Base-by-base conservation (phyloP, 2,113 vertebrate genomes). In the Ivindomyrus marchei region DNA sequence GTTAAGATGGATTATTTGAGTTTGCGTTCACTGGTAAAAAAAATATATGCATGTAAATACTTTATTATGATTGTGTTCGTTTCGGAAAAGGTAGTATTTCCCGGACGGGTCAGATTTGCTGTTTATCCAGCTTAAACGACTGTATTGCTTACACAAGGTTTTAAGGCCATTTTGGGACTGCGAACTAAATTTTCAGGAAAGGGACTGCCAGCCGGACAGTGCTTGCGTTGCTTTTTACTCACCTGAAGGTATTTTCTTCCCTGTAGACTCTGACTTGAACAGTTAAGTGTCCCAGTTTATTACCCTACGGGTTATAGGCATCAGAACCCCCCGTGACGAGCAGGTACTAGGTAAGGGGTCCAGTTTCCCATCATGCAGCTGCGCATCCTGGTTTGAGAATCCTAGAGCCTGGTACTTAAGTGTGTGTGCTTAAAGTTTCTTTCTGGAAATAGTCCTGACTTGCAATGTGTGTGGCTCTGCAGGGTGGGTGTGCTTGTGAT, bases 261-360 rank as follows among this genome's bases (percentile, higher is more conserved):
- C 91, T 89, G 9, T 95, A 96, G 96, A 95, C 93, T 94, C 94
- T 89, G 91, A 94, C 91, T 95, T 96, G 94, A 96, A 91, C 94
- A 93, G 93, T 95, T 94, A 94, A 95, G 91, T 93, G 93, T 93
- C 88, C 89, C 90, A 93, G 89, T 93, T 93, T 94, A 92, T 94
- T 93, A 93, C 92, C 92, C 93, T 92, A 94, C 0, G 49, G 49
- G 49, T 13, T 50, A 50, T 2, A 50, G 93, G 93, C 91, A 92
- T 94, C 94, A 95, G 95, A 94, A 95, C 7, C 21, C 2, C 92
- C 94, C 93, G 91, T 92, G 92, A 93, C 94, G 94, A 95, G 92
- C 94, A 92, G 93, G 95, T 93, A 94, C 92, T 95, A 95, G 95
- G 96, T 96, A 95, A 95, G 95, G 92, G 93, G 90, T 88, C 91